These are phyloP conservation scores for Urophycis tenuis DNA, from an alignment of 2,797 vertebrate genomes.

Conservation along the genomic window DNA sequence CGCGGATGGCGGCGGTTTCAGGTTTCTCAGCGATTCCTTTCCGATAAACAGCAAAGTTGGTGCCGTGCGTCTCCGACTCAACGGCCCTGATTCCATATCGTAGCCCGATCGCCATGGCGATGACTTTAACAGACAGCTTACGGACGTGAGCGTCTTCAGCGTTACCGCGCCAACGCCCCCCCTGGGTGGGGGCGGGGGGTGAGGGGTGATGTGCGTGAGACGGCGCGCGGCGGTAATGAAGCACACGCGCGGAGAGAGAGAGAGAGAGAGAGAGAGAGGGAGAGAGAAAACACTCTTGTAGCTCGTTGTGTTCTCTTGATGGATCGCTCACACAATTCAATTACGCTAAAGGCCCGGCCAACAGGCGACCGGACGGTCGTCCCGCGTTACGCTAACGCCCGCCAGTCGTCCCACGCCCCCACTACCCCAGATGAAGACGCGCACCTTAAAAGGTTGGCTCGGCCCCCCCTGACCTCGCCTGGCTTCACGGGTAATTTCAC, in stretches of 20 bases:
- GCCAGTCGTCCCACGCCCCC: too few relatives aligned
- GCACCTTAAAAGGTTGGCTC: neutral
- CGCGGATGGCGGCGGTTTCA: too few relatives aligned
- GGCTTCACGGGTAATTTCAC: neutral
- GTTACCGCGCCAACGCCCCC: too few relatives aligned
- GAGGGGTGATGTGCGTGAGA: neutral
- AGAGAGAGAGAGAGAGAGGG: neutral
- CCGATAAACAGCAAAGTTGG: too few relatives aligned
- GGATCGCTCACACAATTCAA: slow-evolving; percentile 63
- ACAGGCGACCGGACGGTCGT: slow-evolving; percentile 35
- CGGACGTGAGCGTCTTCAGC: too few relatives aligned
- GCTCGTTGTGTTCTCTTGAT: slow-evolving; percentile 32
- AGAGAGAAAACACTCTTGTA: slow-evolving; percentile 6
- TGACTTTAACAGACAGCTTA: too few relatives aligned
- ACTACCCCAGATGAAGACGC: neutral
- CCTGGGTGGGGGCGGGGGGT: too few relatives aligned
- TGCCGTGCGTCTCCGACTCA: too few relatives aligned
- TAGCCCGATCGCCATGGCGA: too few relatives aligned
- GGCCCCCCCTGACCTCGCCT: neutral
- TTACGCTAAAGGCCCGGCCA: slow-evolving; percentile 50
- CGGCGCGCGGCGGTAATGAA: neutral
- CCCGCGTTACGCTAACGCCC: neutral
- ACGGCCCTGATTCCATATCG: too few relatives aligned
- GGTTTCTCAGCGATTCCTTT: too few relatives aligned
- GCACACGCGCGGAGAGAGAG: neutral